phyloP scores from a whole-genome alignment of 2,888 invertebrate genomes.

The Labia minor region DNA sequence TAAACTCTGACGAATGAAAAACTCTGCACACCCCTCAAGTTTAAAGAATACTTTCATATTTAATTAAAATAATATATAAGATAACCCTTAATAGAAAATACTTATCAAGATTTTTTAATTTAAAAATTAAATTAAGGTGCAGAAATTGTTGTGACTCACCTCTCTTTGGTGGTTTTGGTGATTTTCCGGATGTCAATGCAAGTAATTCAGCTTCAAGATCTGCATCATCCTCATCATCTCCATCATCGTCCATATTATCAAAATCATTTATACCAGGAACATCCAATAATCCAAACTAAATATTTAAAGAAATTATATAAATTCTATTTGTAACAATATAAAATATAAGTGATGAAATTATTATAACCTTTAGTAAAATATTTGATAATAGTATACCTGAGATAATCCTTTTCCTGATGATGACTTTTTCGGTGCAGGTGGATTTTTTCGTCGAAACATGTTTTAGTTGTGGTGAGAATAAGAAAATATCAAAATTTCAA shows the following conservation, averaged over 20 bases:
- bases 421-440: slow-evolving; percentile 30
- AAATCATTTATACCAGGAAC: slow-evolving; percentile 47
- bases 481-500: no score
- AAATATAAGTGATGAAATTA: neutral
- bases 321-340: neutral
- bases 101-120: no score
- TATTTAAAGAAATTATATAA: slow-evolving; percentile 21
- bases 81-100: no score
- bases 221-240: slow-evolving; percentile 47
- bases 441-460: slow-evolving; percentile 35
- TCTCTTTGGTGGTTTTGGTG: slow-evolving; percentile 23
- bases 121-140: no score
- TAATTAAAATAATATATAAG: no score
- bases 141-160: slow-evolving; percentile 18
- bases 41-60: no score
- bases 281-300: slow-evolving; percentile 66
- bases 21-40: no score
- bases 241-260: slow-evolving; percentile 33
- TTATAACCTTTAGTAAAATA: no score
- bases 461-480: slow-evolving; percentile 18
- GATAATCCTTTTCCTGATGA: slow-evolving; percentile 30
- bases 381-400: slow-evolving; percentile 29
- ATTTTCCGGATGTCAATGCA: slow-evolving; percentile 47
- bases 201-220: slow-evolving; percentile 81
- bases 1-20: no score